Percentiles rank a stretch among this genome's conserved stretches.
phyloP scores from a whole-genome alignment of 2,888 invertebrate species.

The Drosophila affinis region DNA sequence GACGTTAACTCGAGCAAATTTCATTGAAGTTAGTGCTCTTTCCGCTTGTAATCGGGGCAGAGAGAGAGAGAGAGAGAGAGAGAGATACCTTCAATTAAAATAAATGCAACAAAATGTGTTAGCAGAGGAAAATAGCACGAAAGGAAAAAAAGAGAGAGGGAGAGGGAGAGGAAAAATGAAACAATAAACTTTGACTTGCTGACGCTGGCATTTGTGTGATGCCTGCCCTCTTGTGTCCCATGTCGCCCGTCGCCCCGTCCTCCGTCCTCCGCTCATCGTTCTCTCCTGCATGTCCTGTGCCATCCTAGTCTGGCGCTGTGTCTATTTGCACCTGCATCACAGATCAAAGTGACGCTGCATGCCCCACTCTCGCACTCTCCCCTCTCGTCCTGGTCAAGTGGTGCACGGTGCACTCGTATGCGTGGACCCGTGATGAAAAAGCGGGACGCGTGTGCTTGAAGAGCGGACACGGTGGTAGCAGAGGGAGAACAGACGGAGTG shows the following conservation, averaged over 20 bases:
- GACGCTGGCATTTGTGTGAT: slow-evolving; percentile 48
- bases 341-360: slow-evolving; percentile 62
- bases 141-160: background rate
- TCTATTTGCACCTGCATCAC: slow-evolving; percentile 54
- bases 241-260: background rate
- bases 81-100: slow-evolving; percentile 49
- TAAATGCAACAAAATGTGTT: slow-evolving; percentile 48
- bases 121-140: slow-evolving; percentile 17
- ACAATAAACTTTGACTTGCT: slow-evolving; percentile 55
- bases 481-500: background rate
- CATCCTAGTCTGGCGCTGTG: slow-evolving; percentile 31
- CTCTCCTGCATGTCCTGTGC: background rate
- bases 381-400: slow-evolving; percentile 50
- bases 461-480: background rate
- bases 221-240: slow-evolving; percentile 33
- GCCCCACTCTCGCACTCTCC: background rate
- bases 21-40: slow-evolving; percentile 13
- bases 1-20: slow-evolving; percentile 14
- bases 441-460: slow-evolving; percentile 52
- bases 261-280: background rate
- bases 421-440: slow-evolving; percentile 63
- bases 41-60: background rate
- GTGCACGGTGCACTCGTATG: slow-evolving; percentile 63
- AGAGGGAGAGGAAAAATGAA: slow-evolving; percentile 16
- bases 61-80: background rate